Conservation (phyloP, 1,140 invertebrate species). For the Oedothorax gibbosus region DNA sequence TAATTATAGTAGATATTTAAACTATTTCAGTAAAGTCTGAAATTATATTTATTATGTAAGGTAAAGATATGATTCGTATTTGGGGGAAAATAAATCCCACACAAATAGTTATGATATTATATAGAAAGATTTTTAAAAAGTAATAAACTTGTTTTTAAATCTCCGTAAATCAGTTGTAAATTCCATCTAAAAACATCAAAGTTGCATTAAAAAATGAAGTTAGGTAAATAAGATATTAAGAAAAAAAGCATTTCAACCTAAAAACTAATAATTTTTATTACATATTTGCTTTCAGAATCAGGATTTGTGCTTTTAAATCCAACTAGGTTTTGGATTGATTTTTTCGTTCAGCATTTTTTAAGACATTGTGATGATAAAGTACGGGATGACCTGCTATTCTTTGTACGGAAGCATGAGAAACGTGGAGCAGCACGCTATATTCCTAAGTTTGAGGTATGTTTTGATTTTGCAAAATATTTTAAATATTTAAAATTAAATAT, state of each 20-base stretch:
- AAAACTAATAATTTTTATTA: background rate
- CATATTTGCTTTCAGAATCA: constrained; percentile 74
- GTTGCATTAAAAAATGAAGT: too few relatives aligned
- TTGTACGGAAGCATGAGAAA: constrained; percentile 91
- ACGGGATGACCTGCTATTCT: constrained; percentile 93
- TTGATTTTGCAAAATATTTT: too few relatives aligned
- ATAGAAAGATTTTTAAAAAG: too few relatives aligned
- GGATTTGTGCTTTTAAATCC: constrained; percentile 91
- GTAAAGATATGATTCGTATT: background rate
- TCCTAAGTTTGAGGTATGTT: constrained; percentile 85
- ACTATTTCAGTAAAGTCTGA: background rate
- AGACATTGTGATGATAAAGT: constrained; percentile 79
- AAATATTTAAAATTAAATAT: too few relatives aligned
- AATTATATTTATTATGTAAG: background rate
- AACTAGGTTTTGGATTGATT: constrained; percentile 94
- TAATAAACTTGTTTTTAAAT: too few relatives aligned
- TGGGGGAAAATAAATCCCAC: background rate
- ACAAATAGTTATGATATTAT: too few relatives aligned
- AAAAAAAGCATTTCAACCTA: too few relatives aligned
- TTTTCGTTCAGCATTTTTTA: constrained; percentile 94
- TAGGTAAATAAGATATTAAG: too few relatives aligned
- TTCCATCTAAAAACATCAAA: too few relatives aligned
- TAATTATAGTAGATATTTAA: too few relatives aligned
- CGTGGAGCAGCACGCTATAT: constrained; percentile 86
- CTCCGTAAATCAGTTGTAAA: too few relatives aligned